Evolutionary conservation across 2,113 vertebrate species (phyloP), one percentile per base, ranked within the genome.

Genomic region (Uria aalge): DNA sequence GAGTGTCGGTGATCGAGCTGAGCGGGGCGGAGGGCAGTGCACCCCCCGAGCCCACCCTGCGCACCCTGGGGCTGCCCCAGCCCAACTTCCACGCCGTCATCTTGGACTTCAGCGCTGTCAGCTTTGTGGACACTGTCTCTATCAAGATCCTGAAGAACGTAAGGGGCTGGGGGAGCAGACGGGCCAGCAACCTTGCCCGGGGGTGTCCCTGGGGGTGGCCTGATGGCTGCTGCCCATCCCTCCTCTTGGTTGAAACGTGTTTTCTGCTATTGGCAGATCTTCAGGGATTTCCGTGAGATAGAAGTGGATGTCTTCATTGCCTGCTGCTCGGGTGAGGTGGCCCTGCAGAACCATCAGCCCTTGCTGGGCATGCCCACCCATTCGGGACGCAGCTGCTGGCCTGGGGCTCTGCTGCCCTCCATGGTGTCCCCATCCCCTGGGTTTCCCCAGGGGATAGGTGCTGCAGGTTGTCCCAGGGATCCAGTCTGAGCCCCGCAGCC

Each of bases 101-200:
- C 95, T 98, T 99, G 77, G 99, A 99, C 96, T 98, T 99, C 81
- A 98, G 98, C 38, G 81, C 99, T 0, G 97, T 99, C 85, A 99
- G 98, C 95, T 99, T 99, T 4, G 96, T 99, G 96, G 99, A 99
- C 86, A 99, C 99, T 0, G 99, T 99, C 78, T 99, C 98, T 77
- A 97, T 99, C 92, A 99, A 99, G 97, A 98, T 97, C 32, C 89
- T 99, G 63, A 98, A 98, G 97, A 99, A 98, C 2, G 99, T 99
- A 97, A 98, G 99, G 64, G 30, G 27, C 32, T 3, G 7, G 24
- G 26, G 85, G 14, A 69, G n/a, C 32, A 27, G 66, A 34, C 2
- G 0, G 60, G 60, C 32, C 3, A 2, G 60, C 82, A 79, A 38
- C 38, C 50, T 78, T 0, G 0, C 15, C 17, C 2, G 0, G 27